Percentiles rank a stretch among this genome's conserved stretches.
phyloP scores from a whole-genome alignment of 2,888 invertebrate species.

The Emmelina monodactyla region DNA sequence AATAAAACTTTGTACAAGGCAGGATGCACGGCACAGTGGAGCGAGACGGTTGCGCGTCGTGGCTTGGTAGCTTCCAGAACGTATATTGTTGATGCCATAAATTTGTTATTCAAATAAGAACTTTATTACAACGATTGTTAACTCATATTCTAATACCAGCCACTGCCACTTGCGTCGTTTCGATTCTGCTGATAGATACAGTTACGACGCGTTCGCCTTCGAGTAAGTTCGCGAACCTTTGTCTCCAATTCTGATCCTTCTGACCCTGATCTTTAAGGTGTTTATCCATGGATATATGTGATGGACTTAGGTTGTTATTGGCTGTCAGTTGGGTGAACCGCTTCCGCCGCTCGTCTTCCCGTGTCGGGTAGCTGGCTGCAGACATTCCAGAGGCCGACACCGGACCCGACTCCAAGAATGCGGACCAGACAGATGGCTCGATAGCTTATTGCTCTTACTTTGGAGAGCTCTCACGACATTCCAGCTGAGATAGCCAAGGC shows the following conservation, averaged over 20 bases:
- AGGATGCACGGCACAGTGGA: constrained; percentile 62
- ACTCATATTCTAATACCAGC: no score
- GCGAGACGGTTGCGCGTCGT: constrained; percentile 59
- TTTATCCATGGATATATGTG: no score
- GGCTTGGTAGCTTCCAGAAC: constrained; percentile 37
- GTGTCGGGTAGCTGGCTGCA: constrained; percentile 59
- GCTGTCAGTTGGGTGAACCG: constrained; percentile 46
- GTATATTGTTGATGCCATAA: no score
- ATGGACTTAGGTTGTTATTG: constrained; percentile 12
- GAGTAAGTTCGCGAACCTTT: constrained; percentile 19
- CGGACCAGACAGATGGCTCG: constrained; percentile 47
- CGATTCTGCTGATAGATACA: constrained; percentile 18
- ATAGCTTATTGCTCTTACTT: constrained; percentile 48
- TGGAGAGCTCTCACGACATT: constrained; percentile 31
- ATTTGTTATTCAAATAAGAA: no score
- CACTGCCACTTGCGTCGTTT: not conserved
- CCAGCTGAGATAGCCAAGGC: constrained; percentile 34
- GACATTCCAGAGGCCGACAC: constrained; percentile 52
- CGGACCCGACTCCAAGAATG: constrained; percentile 49
- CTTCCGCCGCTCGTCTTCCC: constrained; percentile 62
- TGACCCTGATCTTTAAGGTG: no score
- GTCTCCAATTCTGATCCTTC: constrained; percentile 14
- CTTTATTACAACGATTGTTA: no score
- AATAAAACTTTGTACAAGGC: constrained; percentile 43
- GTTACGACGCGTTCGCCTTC: constrained; percentile 23